These are phyloP conservation scores for Pteronotus mesoamericanus DNA, from an alignment of 2,797 vertebrate species.

Conservation along the genomic window DNA sequence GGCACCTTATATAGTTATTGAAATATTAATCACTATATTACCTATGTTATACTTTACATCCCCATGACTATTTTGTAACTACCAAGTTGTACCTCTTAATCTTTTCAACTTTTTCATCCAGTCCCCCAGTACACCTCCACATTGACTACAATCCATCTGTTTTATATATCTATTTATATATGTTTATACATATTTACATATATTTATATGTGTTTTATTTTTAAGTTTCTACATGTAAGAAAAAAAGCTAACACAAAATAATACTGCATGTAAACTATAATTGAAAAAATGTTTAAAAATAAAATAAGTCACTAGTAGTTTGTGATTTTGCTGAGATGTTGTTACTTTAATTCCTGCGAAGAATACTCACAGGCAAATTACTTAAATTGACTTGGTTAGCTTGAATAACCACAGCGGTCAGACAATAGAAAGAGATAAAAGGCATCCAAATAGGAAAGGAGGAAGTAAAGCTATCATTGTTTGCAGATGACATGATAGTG, in stretches of 20 bases:
- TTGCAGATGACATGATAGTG: no score
- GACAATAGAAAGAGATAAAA: no score
- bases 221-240: not conserved
- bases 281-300: not conserved
- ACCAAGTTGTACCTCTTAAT: not conserved
- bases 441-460: no score
- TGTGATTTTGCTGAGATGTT: conserved; percentile 13
- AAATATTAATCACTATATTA: not conserved
- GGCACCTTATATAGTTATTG: not conserved
- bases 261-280: not conserved
- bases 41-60: not conserved
- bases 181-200: no score
- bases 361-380: not conserved
- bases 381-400: not conserved
- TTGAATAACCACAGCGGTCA: not conserved
- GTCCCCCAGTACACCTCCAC: not conserved
- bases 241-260: not conserved
- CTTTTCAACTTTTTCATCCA: not conserved
- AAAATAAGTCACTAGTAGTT: not conserved
- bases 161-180: no score
- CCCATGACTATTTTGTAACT: not conserved
- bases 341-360: conserved; percentile 25
- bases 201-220: no score
- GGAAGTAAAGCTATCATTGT: no score
- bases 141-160: not conserved